Conservation (phyloP, 2,113 vertebrate species). For the Pontoporia blainvillei region DNA sequence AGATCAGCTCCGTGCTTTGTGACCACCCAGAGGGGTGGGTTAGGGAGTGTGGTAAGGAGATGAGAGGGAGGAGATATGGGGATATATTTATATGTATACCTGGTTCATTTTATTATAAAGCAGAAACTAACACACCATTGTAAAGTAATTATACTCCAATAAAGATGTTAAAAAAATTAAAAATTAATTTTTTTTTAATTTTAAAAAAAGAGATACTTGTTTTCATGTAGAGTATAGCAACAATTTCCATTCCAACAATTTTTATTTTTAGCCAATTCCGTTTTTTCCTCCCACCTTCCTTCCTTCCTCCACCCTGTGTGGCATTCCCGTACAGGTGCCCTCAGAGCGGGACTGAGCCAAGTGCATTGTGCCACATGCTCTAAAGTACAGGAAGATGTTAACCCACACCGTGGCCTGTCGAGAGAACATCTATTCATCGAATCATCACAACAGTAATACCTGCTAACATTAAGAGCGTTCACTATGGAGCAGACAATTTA, state of each 20-base stretch:
- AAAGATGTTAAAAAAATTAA: too few relatives aligned
- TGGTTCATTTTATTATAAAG: too few relatives aligned
- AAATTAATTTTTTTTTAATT: too few relatives aligned
- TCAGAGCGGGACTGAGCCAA: background rate
- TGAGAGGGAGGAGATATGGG: too few relatives aligned
- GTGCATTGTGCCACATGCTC: accelerated
- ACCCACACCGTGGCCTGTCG: background rate
- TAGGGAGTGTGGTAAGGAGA: too few relatives aligned
- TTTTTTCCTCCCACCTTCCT: background rate
- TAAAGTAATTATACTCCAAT: too few relatives aligned
- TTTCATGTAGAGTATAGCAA: background rate
- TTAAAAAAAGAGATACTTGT: background rate
- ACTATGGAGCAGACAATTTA: background rate
- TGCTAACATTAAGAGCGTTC: background rate
- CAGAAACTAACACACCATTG: too few relatives aligned
- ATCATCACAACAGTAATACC: background rate
- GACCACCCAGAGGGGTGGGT: too few relatives aligned
- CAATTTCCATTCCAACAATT: background rate
- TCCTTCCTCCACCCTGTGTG: background rate
- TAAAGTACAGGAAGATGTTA: background rate
- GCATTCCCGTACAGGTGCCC: background rate
- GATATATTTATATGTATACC: too few relatives aligned
- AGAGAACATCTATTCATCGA: background rate
- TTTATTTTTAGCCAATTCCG: background rate
- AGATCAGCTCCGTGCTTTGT: too few relatives aligned